Evolutionary conservation across 2,797 vertebrate genomes (phyloP).

Genomic region (Synanceia verrucosa): DNA sequence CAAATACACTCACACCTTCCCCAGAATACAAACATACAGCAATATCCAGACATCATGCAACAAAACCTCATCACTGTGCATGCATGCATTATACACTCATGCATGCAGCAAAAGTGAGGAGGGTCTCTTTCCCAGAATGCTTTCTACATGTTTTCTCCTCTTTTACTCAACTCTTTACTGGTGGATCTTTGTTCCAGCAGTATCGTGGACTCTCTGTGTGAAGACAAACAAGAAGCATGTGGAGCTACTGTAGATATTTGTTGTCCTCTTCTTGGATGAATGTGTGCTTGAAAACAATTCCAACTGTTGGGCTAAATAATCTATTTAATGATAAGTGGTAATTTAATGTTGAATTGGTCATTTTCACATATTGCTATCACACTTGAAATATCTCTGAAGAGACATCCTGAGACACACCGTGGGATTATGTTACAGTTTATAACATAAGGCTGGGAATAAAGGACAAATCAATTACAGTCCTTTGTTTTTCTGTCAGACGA

Average conservation of each 20-base stretch:
- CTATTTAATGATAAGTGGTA: not conserved
- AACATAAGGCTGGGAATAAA: conserved; percentile 29
- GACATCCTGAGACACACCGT: too few species aligned
- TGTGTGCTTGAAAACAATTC: too few species aligned
- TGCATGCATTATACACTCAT: not conserved
- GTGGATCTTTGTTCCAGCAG: too few species aligned
- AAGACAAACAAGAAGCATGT: conserved; percentile 55
- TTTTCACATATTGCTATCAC: not conserved
- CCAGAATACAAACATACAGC: not conserved
- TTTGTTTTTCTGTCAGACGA: conserved; percentile 36
- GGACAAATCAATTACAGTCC: conserved; percentile 42
- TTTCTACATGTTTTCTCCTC: conserved; percentile 28
- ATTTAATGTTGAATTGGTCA: not conserved
- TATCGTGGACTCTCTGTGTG: too few species aligned
- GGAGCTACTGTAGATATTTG: conserved; percentile 77
- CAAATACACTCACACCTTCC: not conserved
- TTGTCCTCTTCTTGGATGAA: conserved; percentile 44
- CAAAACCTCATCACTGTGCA: not conserved
- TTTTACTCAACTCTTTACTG: too few species aligned
- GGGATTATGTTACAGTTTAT: not conserved
- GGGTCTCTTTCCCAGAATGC: conserved; percentile 7
- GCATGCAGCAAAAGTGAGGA: not conserved
- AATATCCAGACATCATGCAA: not conserved
- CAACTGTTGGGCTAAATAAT: not conserved
- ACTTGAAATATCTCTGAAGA: not conserved